These are phyloP conservation scores for Meloidogyne hapla DNA, from an alignment of 1,140 invertebrate genomes.

Conservation along the genomic window DNA sequence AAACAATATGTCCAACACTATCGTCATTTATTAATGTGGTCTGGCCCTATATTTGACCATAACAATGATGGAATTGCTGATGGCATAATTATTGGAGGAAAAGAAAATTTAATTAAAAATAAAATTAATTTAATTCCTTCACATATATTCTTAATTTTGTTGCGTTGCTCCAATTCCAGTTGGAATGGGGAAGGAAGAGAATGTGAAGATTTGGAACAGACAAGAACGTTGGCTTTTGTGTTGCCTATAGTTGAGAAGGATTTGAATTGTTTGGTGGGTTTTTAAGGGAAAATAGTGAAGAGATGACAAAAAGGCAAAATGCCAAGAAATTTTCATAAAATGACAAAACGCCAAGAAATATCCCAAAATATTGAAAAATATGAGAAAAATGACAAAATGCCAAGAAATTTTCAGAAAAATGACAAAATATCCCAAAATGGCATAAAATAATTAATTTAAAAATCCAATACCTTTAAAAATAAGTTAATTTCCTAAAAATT, in stretches of 20 bases:
- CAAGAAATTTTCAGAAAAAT: too few relatives aligned
- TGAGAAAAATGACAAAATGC: too few relatives aligned
- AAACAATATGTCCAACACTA: constrained; percentile 39
- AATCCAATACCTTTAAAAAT: too few relatives aligned
- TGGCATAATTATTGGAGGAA: not conserved
- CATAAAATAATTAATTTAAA: constrained; percentile 23
- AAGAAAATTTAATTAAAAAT: not conserved
- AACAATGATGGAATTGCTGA: constrained; percentile 47
- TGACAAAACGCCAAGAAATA: too few relatives aligned
- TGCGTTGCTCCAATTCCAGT: constrained; percentile 43
- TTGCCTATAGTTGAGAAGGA: constrained; percentile 40
- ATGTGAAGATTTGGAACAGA: constrained; percentile 35
- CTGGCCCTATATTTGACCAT: constrained; percentile 43
- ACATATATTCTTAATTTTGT: constrained; percentile 44
- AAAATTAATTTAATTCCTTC: constrained; percentile 25
- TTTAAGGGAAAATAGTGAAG: too few relatives aligned
- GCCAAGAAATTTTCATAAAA: too few relatives aligned
- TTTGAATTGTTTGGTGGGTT: constrained; percentile 44
- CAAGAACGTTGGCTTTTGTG: constrained; percentile 44
- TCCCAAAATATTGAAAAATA: too few relatives aligned
- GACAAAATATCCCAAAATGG: constrained; percentile 2
- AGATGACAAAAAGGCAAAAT: too few relatives aligned
- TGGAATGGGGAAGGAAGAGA: constrained; percentile 43
- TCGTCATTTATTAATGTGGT: constrained; percentile 33
- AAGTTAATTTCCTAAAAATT: too few relatives aligned